A percentile compares a stretch with the other conserved stretches of the same genome.
These are phyloP conservation scores for Chelmon rostratus DNA, from an alignment of 2,797 vertebrate species.

Conservation along the genomic window DNA sequence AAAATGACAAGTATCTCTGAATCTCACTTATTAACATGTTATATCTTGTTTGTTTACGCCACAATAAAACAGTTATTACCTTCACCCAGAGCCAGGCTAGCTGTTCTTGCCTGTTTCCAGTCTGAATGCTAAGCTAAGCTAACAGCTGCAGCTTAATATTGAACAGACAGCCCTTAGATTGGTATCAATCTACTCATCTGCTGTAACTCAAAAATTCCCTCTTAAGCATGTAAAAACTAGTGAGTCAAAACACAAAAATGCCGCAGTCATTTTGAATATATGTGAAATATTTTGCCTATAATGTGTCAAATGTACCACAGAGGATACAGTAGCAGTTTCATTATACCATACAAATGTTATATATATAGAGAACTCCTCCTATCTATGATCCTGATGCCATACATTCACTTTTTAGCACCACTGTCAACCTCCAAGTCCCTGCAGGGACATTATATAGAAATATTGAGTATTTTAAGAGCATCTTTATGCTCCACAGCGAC, in stretches of 20 bases:
- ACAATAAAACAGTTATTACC: too few species aligned
- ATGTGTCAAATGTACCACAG: not conserved
- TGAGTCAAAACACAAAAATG: not conserved
- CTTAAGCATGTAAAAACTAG: not conserved
- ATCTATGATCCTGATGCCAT: not conserved
- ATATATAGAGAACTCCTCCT: not conserved
- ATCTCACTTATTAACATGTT: too few species aligned
- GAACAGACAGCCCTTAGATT: not conserved
- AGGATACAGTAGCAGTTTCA: not conserved
- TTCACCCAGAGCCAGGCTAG: too few species aligned
- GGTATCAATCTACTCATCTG: not conserved
- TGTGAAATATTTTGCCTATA: not conserved
- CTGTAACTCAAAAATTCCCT: not conserved
- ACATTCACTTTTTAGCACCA: not conserved
- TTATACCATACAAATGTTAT: not conserved
- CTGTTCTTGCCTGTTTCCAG: not conserved
- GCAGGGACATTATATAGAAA: not conserved
- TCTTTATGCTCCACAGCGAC: not conserved
- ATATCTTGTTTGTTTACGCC: too few species aligned
- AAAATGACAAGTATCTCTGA: too few species aligned
- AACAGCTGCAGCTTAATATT: not conserved
- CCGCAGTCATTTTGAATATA: not conserved
- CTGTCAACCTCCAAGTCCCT: too few species aligned
- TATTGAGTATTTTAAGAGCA: not conserved
- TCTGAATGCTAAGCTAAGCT: conserved; percentile 28